Evolutionary conservation across 1,140 invertebrate species (phyloP), one percentile per base, ranked within the genome.

Genomic region (Caerostris darwini): DNA sequence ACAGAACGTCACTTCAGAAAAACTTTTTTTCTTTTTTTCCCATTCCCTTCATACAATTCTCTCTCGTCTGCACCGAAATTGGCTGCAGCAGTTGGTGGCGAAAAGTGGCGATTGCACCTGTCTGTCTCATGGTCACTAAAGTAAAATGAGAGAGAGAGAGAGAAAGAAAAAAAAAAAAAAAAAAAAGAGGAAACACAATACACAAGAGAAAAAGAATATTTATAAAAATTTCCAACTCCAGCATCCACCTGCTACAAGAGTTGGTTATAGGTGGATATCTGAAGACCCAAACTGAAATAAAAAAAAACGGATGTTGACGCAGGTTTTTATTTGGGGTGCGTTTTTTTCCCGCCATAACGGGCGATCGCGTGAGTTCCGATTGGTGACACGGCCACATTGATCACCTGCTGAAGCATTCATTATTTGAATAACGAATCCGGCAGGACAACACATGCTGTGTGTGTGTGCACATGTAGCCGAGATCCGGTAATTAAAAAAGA

Each of bases 361-460:
- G 57, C 3, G 57, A 19, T 61, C 6, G 54, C n/a, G 57, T 34
- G 57, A 8, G 7, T 86, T 34, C 57, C 57, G 50, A 50, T 86
- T 59, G 83, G 83, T 86, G 83, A 86, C 83, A 86, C 83, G 2
- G 7, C 12, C 81, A 54, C 19, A 61, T 58, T 77, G 71, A 91
- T 77, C 90, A 82, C 71, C 77, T 83, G 54, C 61, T 34, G n/a
- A 50, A 17, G 7, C 19, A 58, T 91, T 91, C 58, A 50, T 59
- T 91, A 64, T 83, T 82, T 91, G 12, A 91, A 56, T 91, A 91
- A 91, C 69, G 77, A 91, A 69, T 91, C 90, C 90, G 69, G 90
- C n/a, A 34, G 77, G n/a, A 57, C 57, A 91, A 83, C 90, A 91
- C 90, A 91, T 91, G 90, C 14, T 64, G 34, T 58, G 67, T 34